Percentiles rank a stretch among this genome's conserved stretches.
Evolutionary conservation across 2,113 vertebrate genomes (phyloP).

Genomic region (Catagonus wagneri): DNA sequence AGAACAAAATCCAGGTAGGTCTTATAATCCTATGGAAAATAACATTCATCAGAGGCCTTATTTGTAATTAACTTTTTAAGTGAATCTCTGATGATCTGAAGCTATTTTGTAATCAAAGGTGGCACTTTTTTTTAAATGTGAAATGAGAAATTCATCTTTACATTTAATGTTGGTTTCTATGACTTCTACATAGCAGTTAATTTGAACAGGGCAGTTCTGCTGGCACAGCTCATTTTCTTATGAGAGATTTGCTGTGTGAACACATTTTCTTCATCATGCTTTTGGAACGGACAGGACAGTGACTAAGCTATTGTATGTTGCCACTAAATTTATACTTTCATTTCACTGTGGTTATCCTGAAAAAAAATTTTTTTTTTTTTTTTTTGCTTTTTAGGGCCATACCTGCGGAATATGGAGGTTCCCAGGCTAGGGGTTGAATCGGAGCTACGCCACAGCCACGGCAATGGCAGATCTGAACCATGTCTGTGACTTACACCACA

Average conservation of each 20-base stretch:
- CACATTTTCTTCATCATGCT: slow-evolving; percentile 36
- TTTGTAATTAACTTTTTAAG: slow-evolving; percentile 81
- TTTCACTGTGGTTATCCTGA: slow-evolving; percentile 17
- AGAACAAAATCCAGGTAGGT: slow-evolving; percentile 99
- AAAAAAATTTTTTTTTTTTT: too few relatives aligned
- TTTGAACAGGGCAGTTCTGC: not conserved
- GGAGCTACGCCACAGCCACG: too few relatives aligned
- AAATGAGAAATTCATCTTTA: slow-evolving; percentile 25
- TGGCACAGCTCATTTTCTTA: slow-evolving; percentile 27
- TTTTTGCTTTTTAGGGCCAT: too few relatives aligned
- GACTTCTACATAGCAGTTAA: slow-evolving; percentile 10
- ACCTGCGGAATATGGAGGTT: too few relatives aligned
- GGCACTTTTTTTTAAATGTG: not conserved
- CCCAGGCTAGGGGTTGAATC: too few relatives aligned
- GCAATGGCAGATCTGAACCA: too few relatives aligned
- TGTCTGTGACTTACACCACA: too few relatives aligned
- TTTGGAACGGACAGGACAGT: slow-evolving; percentile 29
- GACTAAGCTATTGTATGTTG: not conserved
- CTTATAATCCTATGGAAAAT: slow-evolving; percentile 95
- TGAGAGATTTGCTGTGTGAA: slow-evolving; percentile 7
- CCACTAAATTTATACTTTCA: slow-evolving; percentile 51
- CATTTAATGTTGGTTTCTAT: slow-evolving; percentile 56
- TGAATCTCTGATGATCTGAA: slow-evolving; percentile 5
- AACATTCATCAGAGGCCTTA: slow-evolving; percentile 79
- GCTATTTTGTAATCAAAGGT: slow-evolving; percentile 41